Conservation (phyloP, 2,888 invertebrate genomes). For the Trissolcus japonicus region DNA sequence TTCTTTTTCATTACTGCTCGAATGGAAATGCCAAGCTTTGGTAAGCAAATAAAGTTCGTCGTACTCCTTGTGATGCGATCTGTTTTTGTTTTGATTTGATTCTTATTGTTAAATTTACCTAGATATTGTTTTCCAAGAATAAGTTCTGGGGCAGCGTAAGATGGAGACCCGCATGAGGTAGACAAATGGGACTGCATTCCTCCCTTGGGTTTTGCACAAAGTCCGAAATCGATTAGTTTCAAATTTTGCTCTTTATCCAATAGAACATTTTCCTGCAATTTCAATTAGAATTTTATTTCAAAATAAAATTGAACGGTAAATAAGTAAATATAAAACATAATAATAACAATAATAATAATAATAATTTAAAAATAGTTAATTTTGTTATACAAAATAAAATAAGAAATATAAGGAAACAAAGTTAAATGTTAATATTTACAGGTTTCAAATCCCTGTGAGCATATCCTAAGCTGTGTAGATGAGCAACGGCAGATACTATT, state of each 20-base stretch:
- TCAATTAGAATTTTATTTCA: neutral
- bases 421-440: slow-evolving; percentile 75
- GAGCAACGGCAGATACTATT: slow-evolving; percentile 87
- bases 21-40: too few species aligned
- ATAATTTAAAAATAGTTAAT: too few species aligned
- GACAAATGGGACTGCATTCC: slow-evolving; percentile 81
- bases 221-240: slow-evolving; percentile 89
- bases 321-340: neutral
- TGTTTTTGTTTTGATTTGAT: neutral
- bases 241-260: slow-evolving; percentile 85
- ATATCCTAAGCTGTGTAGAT: slow-evolving; percentile 85
- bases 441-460: slow-evolving; percentile 90
- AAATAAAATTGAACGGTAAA: neutral
- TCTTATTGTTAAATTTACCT: slow-evolving; percentile 65
- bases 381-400: neutral
- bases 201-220: slow-evolving; percentile 85
- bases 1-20: too few species aligned
- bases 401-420: too few species aligned
- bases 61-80: neutral
- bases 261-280: slow-evolving; percentile 84
- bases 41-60: too few species aligned
- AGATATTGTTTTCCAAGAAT: slow-evolving; percentile 79
- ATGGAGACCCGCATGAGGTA: slow-evolving; percentile 87
- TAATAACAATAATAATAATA: too few species aligned
- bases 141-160: slow-evolving; percentile 86